Base-by-base conservation (phyloP, 2,888 invertebrate species). In the Lasioglossum malachurum region DNA sequence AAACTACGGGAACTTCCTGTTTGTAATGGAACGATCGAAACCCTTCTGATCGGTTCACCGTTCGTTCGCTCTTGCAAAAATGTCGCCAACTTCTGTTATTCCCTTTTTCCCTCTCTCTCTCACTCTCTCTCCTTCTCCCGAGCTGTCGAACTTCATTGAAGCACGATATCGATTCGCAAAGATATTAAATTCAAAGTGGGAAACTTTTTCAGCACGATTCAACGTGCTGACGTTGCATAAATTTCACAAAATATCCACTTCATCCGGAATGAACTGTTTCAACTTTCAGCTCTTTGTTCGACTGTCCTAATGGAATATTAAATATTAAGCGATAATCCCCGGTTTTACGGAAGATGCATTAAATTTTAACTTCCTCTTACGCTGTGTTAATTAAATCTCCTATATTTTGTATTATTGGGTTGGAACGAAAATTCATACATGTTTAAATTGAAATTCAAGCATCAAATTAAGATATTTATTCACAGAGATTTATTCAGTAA, bases 1-100 rank as follows among this genome's bases (percentile, higher is more conserved):
- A 46, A 75, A 76, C 78, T 78, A 71, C 69, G 16, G 7, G 35
- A 27, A 79, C 38, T 73, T 82, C 79, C 72, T 75, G 41, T 64
- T 69, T 60, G n/a, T 41, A 53, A 19, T 31, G 23, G 10, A 53
- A 44, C 49, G 73, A 82, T 83, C 31, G 44, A 44, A 64, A 83
- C 46, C 5, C 49, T 49, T 49, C 10, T 46, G 60, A 81, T 82
- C 60, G 16, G 35, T 46, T 41, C 41, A 12, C 19, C 35, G 2
- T 38, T 27, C 35, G 27, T 38, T 75, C 16, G 38, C 27, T 75
- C 31, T 31, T 74, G 10, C 3, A 74, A 75, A 53, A 57, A 7
- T 44, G 23, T 69, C 16, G 38, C 27, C 38, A 3, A 35, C 23
- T 41, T 64, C 31, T 12, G 16, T 23, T 44, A 10, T 49, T 41